These are phyloP conservation scores for Cuculus canorus DNA, from an alignment of 2,797 vertebrate species.

Conservation along the genomic window DNA sequence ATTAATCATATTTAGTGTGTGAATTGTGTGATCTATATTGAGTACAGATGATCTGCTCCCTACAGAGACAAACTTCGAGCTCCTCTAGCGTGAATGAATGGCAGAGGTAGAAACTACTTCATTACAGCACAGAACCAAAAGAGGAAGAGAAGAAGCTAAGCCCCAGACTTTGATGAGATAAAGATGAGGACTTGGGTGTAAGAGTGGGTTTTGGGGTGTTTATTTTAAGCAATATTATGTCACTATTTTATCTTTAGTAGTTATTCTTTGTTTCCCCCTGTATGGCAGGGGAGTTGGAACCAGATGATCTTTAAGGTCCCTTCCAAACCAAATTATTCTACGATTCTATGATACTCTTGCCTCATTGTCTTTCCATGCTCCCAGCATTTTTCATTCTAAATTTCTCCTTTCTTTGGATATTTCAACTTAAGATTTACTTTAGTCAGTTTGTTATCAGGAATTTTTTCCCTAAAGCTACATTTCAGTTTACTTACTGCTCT, in stretches of 20 bases:
- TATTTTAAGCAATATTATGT: not conserved
- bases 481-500: not conserved
- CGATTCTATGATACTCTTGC: too few relatives aligned
- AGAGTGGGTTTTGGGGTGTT: not conserved
- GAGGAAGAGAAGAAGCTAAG: not conserved
- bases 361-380: not conserved
- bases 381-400: not conserved
- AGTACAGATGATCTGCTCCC: not conserved
- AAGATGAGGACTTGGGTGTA: not conserved
- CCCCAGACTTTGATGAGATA: not conserved
- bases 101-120: not conserved
- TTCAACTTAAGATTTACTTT: not conserved
- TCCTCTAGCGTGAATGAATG: not conserved
- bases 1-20: not conserved
- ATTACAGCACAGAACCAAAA: not conserved
- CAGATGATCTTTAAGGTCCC: too few relatives aligned
- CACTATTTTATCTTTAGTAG: not conserved
- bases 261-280: not conserved
- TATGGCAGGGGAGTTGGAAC: too few relatives aligned
- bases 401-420: not conserved
- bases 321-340: too few relatives aligned
- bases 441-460: not conserved
- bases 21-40: not conserved
- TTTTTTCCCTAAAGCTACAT: not conserved
- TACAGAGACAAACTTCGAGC: not conserved